phyloP scores from a whole-genome alignment of 35 echinoderm and acorn worm species.

The Lytechinus pictus region DNA sequence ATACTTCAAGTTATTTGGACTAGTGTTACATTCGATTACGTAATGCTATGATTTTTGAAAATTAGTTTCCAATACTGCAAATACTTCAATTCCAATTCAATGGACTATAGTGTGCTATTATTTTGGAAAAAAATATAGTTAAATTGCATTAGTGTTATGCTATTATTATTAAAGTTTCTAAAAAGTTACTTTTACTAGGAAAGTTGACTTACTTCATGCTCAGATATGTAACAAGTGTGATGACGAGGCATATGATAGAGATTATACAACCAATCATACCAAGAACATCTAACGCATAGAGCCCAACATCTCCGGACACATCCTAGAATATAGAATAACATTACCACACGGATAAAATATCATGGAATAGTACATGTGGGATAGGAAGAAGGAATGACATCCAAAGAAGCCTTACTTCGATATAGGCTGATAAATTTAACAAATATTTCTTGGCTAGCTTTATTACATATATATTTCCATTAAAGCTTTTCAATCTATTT shows the following conservation, averaged over 20 bases:
- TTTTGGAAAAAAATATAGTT: neutral
- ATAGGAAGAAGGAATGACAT: neutral
- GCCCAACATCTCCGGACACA: constrained; percentile 44
- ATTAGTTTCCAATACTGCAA: neutral
- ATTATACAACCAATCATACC: constrained; percentile 58
- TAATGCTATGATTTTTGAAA: neutral
- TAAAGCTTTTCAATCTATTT: neutral
- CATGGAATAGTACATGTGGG: neutral
- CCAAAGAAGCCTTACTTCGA: neutral
- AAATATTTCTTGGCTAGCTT: too few relatives aligned
- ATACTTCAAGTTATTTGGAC: too few relatives aligned
- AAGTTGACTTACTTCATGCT: constrained; percentile 48
- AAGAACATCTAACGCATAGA: constrained; percentile 35
- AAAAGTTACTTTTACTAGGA: neutral
- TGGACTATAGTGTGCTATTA: neutral
- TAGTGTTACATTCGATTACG: neutral
- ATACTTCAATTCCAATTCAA: neutral
- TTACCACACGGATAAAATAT: neutral
- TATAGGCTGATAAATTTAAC: too few relatives aligned
- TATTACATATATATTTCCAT: neutral
- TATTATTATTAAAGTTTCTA: neutral
- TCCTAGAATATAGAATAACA: constrained; percentile 35
- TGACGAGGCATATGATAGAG: constrained; percentile 47
- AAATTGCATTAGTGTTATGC: neutral
- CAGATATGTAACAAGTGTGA: constrained; percentile 49